Evolutionary conservation across 2,113 vertebrate genomes (phyloP).

Genomic region (Pelvicachromis taeniatus): DNA sequence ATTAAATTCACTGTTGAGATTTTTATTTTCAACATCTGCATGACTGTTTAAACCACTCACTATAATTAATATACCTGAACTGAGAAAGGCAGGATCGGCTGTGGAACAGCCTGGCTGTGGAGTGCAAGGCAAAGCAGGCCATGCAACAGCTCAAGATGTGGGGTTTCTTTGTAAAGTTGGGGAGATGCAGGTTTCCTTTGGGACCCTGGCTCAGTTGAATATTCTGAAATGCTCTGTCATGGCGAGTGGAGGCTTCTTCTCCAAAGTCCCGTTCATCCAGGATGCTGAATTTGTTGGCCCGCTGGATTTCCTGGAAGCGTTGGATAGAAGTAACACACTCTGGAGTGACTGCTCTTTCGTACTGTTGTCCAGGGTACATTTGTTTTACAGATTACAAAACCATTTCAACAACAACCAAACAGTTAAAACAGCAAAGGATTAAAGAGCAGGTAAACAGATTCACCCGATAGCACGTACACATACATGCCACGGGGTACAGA

Average conservation of each 20-base stretch:
- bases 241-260: background rate
- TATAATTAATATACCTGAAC: background rate
- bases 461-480: accelerated
- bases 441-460: background rate
- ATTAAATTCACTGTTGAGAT: background rate
- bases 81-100: background rate
- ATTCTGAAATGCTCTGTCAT: background rate
- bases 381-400: no score
- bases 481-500: accelerated
- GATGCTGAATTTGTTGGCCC: background rate
- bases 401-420: background rate
- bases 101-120: background rate
- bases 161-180: background rate
- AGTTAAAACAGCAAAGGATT: background rate
- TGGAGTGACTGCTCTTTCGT: no score
- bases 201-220: background rate
- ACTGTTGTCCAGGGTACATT: no score
- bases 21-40: background rate
- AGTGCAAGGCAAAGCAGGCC: background rate
- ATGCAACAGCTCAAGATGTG: background rate
- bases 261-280: background rate
- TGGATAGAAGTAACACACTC: no score
- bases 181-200: background rate
- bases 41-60: accelerated
- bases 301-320: no score